Evolutionary conservation across 2,113 vertebrate species (phyloP), one percentile per base, ranked within the genome.

Genomic region (Neolamprologus ventralis): DNA sequence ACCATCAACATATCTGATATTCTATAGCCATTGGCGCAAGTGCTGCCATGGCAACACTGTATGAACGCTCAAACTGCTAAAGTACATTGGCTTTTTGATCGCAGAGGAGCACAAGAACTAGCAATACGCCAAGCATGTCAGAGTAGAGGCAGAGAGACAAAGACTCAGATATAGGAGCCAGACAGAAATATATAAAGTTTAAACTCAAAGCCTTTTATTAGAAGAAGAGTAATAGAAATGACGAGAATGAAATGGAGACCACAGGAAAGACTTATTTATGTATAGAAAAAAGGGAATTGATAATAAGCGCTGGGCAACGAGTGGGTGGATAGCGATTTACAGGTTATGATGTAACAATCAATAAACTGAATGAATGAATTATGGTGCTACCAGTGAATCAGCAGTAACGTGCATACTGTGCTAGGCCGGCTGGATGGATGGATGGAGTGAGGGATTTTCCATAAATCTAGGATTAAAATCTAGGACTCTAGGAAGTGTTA

Each of bases 1-100:
- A 28, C 87, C 37, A 60, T 91, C 83, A 73, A 63, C 80, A 47
- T 58, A 82, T 92, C 83, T 45, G 37, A 81, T 81, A 88, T 71
- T 71, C 79, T 68, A 73, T 2, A 10, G 79, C 68, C 65, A 60
- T 81, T 89, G 78, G 45, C 26, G 84, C 60, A 31, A 31, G 21
- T 54, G 86, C 87, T 91, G 91, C 81, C 89, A 91, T 89, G 37
- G 91, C 91, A 94, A 93, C 89, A 54, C 73, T 58, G 68, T 35
- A 87, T 89, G 87, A 82, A 21, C 10, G 78, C 89, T 73, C 21
- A 12, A 90, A 85, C 84, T 55, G 5, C 9, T 7, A 45, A 86
- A 80, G 88, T 81, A 31, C 21, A 33, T 80, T 84, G 42, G 19
- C 58, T 81, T 86, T 75, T 68, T 81, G 19, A 92, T 85, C 57